Evolutionary conservation across 2,113 vertebrate genomes (phyloP).

Genomic region (Melanerpes aurifrons): DNA sequence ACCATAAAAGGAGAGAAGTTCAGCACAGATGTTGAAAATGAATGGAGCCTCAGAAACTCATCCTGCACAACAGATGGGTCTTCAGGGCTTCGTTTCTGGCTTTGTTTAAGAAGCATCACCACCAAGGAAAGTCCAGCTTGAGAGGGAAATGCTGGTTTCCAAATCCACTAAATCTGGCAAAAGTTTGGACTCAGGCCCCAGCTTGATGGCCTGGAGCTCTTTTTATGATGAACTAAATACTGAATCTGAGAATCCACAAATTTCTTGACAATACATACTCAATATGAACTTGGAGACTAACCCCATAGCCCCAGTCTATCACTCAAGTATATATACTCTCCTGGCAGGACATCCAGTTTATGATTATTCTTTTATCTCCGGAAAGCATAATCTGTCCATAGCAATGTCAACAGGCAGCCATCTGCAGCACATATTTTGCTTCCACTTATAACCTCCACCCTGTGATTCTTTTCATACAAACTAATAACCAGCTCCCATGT

Average conservation of each 20-base stretch:
- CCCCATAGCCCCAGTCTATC: slow-evolving; percentile 2
- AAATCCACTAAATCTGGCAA: neutral
- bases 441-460: slow-evolving; percentile 39
- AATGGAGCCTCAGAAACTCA: neutral
- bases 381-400: slow-evolving; percentile 40
- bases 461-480: slow-evolving; percentile 3
- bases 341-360: slow-evolving; percentile 58
- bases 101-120: neutral
- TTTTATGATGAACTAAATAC: neutral
- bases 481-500: neutral
- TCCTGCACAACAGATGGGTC: neutral
- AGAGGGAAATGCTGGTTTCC: neutral
- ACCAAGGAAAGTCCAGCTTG: neutral
- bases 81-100: neutral
- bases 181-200: neutral
- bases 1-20: neutral
- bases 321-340: slow-evolving; percentile 13
- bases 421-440: slow-evolving; percentile 49
- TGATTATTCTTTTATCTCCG: slow-evolving; percentile 51
- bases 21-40: neutral
- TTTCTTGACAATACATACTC: slow-evolving; percentile 43
- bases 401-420: slow-evolving; percentile 51
- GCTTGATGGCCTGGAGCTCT: neutral
- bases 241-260: slow-evolving; percentile 11
- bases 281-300: slow-evolving; percentile 28